Base-by-base conservation (phyloP, 2,797 vertebrate genomes). In the Falco novaeseelandiae region DNA sequence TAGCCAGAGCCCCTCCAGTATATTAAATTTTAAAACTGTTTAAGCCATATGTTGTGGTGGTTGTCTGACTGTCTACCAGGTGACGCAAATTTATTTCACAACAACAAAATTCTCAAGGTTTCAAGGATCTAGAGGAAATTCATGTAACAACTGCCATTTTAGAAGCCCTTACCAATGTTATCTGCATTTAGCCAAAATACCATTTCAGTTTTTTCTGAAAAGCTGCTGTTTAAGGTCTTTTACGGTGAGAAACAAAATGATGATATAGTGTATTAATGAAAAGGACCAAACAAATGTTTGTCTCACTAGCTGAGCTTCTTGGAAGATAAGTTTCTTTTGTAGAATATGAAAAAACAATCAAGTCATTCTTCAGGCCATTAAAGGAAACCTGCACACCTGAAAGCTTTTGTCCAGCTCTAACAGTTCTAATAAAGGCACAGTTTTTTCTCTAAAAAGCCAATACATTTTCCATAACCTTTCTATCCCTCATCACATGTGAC, bases 401-500 rank as follows among this genome's bases (percentile, higher is more conserved):
- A 84, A 79, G 18, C 6, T 79, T 79, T 58, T 54, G 7, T 21
- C 55, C 74, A 70, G 22, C 20, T 77, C 3, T 3, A 38, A 10
- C 2, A 59, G 83, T 21, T 55, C 25, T 40, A 79, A 74, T 30
- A 73, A 73, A 84, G 22, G 67, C 15, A 61, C 7, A n/a, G 27
- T 34, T 73, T 67, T 66, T 10, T 77, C 19, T 30, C 48, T 52
- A 3, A 18, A 58, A 86, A 63, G 16, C 34, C 20, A 19, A 46
- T 21, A 23, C 27, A 11, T 76, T 84, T 72, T 76, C 36, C 12
- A 14, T 7, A 82, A 62, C 51, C 38, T 85, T 82, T n/a, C 55
- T 10, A 27, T 4, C 25, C 5, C 18, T 38, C 34, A 52, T 72
- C 58, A 58, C 7, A 42, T 4, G 13, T 1, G 0, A 40, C 17